Percentiles rank a stretch among this genome's conserved stretches.
phyloP scores from a whole-genome alignment of 2,888 invertebrate species.

The Spodoptera picta region DNA sequence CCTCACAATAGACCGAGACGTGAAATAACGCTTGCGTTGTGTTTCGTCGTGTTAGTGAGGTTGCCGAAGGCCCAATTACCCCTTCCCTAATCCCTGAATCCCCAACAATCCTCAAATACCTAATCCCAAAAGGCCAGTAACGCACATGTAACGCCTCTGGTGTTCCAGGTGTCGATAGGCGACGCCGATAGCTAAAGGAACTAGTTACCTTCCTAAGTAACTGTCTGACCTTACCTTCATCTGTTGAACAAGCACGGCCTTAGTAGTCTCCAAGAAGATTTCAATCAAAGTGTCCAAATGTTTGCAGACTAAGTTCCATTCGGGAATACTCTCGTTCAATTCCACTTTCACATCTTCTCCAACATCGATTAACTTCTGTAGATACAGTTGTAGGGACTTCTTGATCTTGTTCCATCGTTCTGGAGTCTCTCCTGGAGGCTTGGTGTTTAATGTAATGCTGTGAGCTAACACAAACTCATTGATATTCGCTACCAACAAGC shows the following conservation, averaged over 20 bases:
- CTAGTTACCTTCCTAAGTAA: neutral
- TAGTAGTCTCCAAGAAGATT: conserved; percentile 88
- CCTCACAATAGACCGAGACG: too few relatives aligned
- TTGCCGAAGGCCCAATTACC: too few relatives aligned
- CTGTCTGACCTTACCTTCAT: conserved; percentile 82
- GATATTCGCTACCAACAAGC: conserved; percentile 86
- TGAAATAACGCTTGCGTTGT: too few relatives aligned
- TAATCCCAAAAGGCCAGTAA: too few relatives aligned
- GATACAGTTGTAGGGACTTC: conserved; percentile 79
- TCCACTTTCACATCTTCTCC: conserved; percentile 86
- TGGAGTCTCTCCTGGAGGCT: conserved; percentile 84
- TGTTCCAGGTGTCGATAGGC: too few relatives aligned
- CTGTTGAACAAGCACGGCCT: conserved; percentile 88
- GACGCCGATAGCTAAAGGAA: too few relatives aligned
- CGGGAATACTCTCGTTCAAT: conserved; percentile 79
- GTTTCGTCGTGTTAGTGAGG: too few relatives aligned
- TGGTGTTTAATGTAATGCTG: conserved; percentile 84
- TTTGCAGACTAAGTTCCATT: conserved; percentile 77
- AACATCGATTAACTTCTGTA: conserved; percentile 84
- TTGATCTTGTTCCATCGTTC: conserved; percentile 86
- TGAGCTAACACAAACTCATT: conserved; percentile 88
- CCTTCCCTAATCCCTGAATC: too few relatives aligned
- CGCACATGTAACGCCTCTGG: too few relatives aligned
- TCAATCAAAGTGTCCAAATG: conserved; percentile 86
- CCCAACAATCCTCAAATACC: too few relatives aligned